phyloP scores from a whole-genome alignment of 2,888 invertebrate species.

The Leucophora obtusa region DNA sequence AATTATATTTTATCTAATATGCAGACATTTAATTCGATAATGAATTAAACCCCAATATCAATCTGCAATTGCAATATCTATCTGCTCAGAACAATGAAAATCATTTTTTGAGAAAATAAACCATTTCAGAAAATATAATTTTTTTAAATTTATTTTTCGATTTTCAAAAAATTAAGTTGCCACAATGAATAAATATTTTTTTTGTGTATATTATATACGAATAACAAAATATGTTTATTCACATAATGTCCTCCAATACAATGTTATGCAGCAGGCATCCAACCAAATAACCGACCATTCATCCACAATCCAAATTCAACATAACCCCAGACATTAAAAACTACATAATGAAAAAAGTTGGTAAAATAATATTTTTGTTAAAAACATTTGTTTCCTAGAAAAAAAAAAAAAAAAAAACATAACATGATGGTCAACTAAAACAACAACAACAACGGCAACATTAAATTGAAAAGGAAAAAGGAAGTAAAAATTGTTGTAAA shows the following conservation, averaged over 20 bases:
- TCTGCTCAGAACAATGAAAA: too few species aligned
- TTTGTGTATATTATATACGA: too few species aligned
- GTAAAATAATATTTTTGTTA: neutral
- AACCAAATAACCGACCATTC: neutral
- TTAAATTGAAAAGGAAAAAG: conserved; percentile 12
- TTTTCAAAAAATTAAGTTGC: too few species aligned
- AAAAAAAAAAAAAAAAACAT: neutral
- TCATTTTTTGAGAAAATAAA: too few species aligned
- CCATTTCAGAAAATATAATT: too few species aligned
- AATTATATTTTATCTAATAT: too few species aligned
- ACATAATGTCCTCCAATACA: conserved; percentile 20
- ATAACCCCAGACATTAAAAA: neutral
- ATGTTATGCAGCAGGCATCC: conserved; percentile 24
- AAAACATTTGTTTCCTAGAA: neutral
- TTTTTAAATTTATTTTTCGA: too few species aligned
- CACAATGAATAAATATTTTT: too few species aligned
- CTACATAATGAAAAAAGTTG: neutral
- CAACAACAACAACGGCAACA: neutral
- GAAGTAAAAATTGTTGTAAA: conserved; percentile 33
- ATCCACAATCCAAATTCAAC: neutral
- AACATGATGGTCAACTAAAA: neutral
- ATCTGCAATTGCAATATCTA: too few species aligned
- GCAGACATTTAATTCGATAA: too few species aligned
- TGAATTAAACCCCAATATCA: too few species aligned
- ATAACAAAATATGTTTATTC: conserved; percentile 21